These are phyloP conservation scores for Muscina levida DNA, from an alignment of 2,888 invertebrate species.

Conservation along the genomic window DNA sequence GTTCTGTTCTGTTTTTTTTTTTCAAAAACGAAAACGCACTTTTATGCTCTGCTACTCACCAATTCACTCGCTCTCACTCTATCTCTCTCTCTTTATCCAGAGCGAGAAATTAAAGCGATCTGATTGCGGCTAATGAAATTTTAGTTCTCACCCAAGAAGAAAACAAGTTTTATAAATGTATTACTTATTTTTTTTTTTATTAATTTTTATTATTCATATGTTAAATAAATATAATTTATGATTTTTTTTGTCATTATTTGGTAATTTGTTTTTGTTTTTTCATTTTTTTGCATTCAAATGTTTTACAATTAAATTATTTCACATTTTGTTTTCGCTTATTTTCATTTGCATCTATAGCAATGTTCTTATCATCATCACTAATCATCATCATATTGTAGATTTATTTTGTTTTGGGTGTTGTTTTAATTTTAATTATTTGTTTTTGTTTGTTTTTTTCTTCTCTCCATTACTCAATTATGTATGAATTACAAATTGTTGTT, in stretches of 20 bases:
- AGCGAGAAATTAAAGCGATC: too few relatives aligned
- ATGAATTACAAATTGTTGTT: slow-evolving; percentile 31
- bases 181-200: slow-evolving; percentile 55
- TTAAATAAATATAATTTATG: slow-evolving; percentile 66
- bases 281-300: slow-evolving; percentile 55
- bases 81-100: too few relatives aligned
- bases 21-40: too few relatives aligned
- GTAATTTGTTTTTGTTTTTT: slow-evolving; percentile 41
- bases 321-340: slow-evolving; percentile 63
- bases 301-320: slow-evolving; percentile 66
- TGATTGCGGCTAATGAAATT: too few relatives aligned
- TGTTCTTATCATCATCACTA: slow-evolving; percentile 40
- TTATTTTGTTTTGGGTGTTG: slow-evolving; percentile 41
- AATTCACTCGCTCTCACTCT: too few relatives aligned
- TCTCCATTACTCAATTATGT: slow-evolving; percentile 43
- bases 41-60: too few relatives aligned
- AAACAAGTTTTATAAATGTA: slow-evolving; percentile 27
- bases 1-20: too few relatives aligned
- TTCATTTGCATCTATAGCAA: slow-evolving; percentile 57
- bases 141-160: too few relatives aligned
- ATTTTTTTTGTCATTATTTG: slow-evolving; percentile 57
- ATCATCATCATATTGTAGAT: slow-evolving; percentile 23
- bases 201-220: slow-evolving; percentile 63
- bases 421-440: slow-evolving; percentile 8
- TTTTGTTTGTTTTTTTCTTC: too few relatives aligned